phyloP scores from a whole-genome alignment of 2,888 invertebrate genomes.

The Molanna angustata region DNA sequence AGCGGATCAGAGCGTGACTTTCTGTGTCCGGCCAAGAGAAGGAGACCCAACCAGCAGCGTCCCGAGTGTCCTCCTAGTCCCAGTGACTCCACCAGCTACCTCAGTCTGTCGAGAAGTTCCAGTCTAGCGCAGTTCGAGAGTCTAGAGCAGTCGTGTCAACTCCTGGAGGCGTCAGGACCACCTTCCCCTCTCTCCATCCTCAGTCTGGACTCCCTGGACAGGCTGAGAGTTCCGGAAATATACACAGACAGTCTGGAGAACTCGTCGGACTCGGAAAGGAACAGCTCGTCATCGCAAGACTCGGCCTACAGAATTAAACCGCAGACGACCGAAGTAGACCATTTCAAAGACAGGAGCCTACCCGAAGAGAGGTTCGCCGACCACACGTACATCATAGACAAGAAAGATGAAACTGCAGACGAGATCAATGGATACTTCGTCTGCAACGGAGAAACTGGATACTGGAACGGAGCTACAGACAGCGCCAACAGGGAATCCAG shows the following conservation, averaged over 20 bases:
- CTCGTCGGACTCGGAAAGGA: slow-evolving; percentile 26
- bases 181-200: slow-evolving; percentile 52
- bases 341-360: slow-evolving; percentile 26
- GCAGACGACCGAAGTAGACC: slow-evolving; percentile 13
- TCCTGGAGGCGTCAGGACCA: slow-evolving; percentile 40
- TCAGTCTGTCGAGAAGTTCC: slow-evolving; percentile 72
- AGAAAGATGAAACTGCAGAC: slow-evolving; percentile 14
- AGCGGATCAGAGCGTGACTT: slow-evolving; percentile 72
- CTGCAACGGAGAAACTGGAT: slow-evolving; percentile 39
- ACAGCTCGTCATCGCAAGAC: slow-evolving; percentile 30
- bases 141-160: slow-evolving; percentile 61
- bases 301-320: slow-evolving; percentile 21
- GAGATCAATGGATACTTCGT: slow-evolving; percentile 34
- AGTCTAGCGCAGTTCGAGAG: slow-evolving; percentile 84
- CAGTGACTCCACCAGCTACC: slow-evolving; percentile 42
- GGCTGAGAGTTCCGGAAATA: slow-evolving; percentile 38
- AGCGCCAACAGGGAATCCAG: slow-evolving; percentile 39
- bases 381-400: slow-evolving; percentile 20
- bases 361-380: slow-evolving; percentile 35
- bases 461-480: slow-evolving; percentile 35
- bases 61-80: slow-evolving; percentile 43
- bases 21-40: slow-evolving; percentile 71
- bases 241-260: slow-evolving; percentile 54
- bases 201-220: slow-evolving; percentile 54
- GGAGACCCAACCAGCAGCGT: slow-evolving; percentile 57